Evolutionary conservation across 2,797 vertebrate species (phyloP), one percentile per base, ranked within the genome.

Genomic region (Cryptoprocta ferox): DNA sequence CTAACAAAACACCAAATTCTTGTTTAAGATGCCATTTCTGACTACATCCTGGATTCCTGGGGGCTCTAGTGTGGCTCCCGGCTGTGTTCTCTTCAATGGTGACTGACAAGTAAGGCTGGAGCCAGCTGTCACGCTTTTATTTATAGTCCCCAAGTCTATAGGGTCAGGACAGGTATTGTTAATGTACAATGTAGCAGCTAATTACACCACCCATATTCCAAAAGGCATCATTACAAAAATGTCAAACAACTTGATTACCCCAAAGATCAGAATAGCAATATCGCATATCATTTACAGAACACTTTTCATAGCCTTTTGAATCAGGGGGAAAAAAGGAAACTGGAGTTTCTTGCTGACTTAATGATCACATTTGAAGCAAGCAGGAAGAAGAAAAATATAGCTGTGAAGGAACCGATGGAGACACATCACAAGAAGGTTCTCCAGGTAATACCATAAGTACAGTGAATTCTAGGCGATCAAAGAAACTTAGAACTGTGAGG

Each of bases 81-180:
- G 80, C 92, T 95, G 94, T 2, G 45, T 90, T 97, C 19, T 56
- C 86, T 95, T 98, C 86, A 94, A 4, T 84, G 76, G 66, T 93
- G 92, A 97, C 66, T 97, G 95, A 95, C 95, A 97, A 93, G 95
- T 35, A 94, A 96, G 42, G 94, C 89, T 97, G 61, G 63, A 97
- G 68, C 94, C 97, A 98, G 96, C 93, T 97, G 96, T 97, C 83
- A 95, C 0, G 0, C 89, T 97, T 98, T 97, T 96, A 98, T 98
- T 98, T 97, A 98, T 97, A 97, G 97, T 89, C n/a, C n/a, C 76
- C 19, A 90, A 95, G 63, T 90, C 95, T 95, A 80, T 90, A 96
- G 84, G 76, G 65, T 94, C 2, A 11, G 83, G 94, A 87, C 79
- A 97, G 89, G 95, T 97, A 98, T 95, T 93, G 87, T 94, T 91